Conservation (phyloP, 2,888 invertebrate species). For the Sarcophaga caerulescens region DNA sequence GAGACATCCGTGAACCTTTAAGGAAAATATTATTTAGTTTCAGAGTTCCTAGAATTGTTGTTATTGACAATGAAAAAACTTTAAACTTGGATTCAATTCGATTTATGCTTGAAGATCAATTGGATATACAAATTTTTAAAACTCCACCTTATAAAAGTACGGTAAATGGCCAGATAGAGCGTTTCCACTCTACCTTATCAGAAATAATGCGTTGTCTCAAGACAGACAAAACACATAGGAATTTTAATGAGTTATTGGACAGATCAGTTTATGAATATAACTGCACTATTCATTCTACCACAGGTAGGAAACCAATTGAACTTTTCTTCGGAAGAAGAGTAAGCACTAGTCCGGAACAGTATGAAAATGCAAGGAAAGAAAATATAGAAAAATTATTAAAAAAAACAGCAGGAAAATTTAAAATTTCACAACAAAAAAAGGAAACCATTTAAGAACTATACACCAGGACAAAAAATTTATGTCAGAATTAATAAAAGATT, state of each 20-base stretch:
- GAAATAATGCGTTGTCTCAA: constrained; percentile 48
- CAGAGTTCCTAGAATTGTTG: constrained; percentile 11
- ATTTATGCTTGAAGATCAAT: constrained; percentile 35
- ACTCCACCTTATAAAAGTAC: not conserved
- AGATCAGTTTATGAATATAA: constrained; percentile 49
- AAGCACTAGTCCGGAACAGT: constrained; percentile 8
- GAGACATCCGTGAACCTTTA: not conserved
- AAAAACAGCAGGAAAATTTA: not conserved
- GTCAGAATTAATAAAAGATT: constrained; percentile 39
- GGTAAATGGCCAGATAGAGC: constrained; percentile 29
- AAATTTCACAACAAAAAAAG: constrained; percentile 7
- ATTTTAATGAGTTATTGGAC: constrained; percentile 48
- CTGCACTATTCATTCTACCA: too few relatives aligned
- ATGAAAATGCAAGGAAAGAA: too few relatives aligned
- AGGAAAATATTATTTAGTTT: constrained; percentile 11
- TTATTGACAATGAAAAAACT: constrained; percentile 41
- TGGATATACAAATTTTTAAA: constrained; percentile 30
- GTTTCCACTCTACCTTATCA: constrained; percentile 41
- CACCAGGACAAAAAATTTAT: not conserved
- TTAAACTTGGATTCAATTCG: constrained; percentile 30
- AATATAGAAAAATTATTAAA: constrained; percentile 30
- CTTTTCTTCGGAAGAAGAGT: constrained; percentile 33
- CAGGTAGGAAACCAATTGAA: too few relatives aligned
- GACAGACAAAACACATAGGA: constrained; percentile 36
- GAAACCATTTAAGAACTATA: not conserved